Evolutionary conservation across 1,140 invertebrate genomes (phyloP), one percentile per base, ranked within the genome.

Genomic region (Neodiprion fabricii): DNA sequence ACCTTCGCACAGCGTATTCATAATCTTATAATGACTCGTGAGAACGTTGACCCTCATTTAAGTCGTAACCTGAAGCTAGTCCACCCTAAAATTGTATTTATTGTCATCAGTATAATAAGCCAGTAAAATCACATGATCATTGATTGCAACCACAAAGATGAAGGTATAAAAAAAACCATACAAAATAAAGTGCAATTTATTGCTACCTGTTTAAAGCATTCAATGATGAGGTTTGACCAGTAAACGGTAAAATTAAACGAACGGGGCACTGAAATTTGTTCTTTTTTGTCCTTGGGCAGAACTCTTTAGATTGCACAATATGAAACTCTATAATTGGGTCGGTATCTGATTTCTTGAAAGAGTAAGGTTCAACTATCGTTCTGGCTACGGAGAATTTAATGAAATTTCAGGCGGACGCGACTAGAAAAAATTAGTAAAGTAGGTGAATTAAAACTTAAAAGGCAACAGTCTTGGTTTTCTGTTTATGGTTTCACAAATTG

Each of bases 41-140:
- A 71, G 7, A 14, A 49, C 70, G 48, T 71, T 71, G 23, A 14
- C 81, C 79, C 72, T 77, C 76, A 72, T 68, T 77, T 75, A 81
- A 85, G 80, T 85, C 78, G 73, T 79, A 75, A 77, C 79, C 75
- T 78, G 79, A 83, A 85, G 78, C 82, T 83, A 83, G 83, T 84
- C 83, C 83, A 80, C 77, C 83, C 80, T 80, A 79, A 82, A 83
- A 83, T 73, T 80, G 77, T 81, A 82, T 81, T 80, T 70, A 81
- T 83, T 79, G 78, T 80, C 79, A 80, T 79, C 74, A 76, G 81
- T 77, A 10, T 77, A 70, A 66, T 65, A 74, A 78, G 78, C 78
- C 79, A 80, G 78, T 82, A 77, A 81, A 76, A 73, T 84, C 77
- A 82, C 79, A 73, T 72, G 40, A 71, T 53, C 48, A 50, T 71